Evolutionary conservation across 2,113 vertebrate genomes (phyloP).

Genomic region (Leptosomus discolor): DNA sequence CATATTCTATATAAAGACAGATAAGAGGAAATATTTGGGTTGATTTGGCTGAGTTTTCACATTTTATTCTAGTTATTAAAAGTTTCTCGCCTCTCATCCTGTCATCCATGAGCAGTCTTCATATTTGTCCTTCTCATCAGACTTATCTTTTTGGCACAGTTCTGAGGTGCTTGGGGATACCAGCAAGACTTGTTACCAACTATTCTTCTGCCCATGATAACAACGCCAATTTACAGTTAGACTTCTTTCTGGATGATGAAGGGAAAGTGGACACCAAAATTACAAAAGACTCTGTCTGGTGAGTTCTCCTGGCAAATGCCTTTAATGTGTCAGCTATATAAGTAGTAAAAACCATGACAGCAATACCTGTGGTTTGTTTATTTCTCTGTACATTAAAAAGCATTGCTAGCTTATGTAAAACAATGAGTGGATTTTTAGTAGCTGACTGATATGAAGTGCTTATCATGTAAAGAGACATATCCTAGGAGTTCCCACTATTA

Average conservation of each 20-base stretch:
- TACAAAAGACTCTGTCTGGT: constrained; percentile 93
- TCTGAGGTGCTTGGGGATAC: constrained; percentile 91
- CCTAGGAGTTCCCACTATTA: neutral
- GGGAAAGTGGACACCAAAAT: constrained; percentile 80
- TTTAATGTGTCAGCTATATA: neutral
- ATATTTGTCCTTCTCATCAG: neutral
- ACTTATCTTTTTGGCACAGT: constrained; percentile 70
- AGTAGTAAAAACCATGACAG: neutral
- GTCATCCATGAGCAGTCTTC: neutral
- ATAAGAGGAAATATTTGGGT: neutral
- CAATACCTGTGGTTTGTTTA: neutral
- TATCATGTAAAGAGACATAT: neutral
- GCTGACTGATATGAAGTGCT: neutral
- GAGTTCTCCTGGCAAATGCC: constrained; percentile 39
- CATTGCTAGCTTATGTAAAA: neutral
- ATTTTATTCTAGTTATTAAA: neutral
- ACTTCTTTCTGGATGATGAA: constrained; percentile 86
- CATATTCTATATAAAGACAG: neutral
- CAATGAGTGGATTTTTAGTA: neutral
- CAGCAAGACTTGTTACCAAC: constrained; percentile 88
- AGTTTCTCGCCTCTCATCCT: neutral
- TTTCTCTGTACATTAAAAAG: neutral
- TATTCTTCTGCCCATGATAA: constrained; percentile 95
- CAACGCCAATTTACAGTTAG: constrained; percentile 87
- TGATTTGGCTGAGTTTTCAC: neutral